A percentile compares a stretch with the other conserved stretches of the same genome.
Conservation (phyloP, 2,888 invertebrate genomes). For the Lasioglossum vierecki region DNA sequence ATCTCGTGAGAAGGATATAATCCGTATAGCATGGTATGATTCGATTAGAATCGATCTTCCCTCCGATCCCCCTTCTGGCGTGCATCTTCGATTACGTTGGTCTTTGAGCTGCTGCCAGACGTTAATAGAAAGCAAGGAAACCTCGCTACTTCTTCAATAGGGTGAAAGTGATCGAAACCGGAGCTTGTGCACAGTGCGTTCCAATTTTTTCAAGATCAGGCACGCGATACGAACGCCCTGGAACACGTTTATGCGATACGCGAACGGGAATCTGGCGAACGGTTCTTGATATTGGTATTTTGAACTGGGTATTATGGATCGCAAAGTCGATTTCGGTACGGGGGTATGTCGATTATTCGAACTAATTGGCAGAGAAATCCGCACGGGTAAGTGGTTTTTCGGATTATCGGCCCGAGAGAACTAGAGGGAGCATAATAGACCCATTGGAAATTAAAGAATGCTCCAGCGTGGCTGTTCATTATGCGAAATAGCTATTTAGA, state of each 20-base stretch:
- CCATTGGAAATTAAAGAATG: not conserved
- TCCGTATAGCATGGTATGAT: conserved; percentile 70
- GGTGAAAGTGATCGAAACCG: not conserved
- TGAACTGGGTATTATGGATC: not conserved
- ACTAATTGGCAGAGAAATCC: conserved; percentile 5
- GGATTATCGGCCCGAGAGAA: not conserved
- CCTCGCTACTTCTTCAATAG: conserved; percentile 20
- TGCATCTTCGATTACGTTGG: conserved; percentile 53
- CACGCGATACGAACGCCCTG: not conserved
- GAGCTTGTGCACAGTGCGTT: not conserved
- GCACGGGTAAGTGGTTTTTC: not conserved
- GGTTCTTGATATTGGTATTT: not conserved
- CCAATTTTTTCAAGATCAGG: not conserved
- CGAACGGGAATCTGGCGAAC: not conserved
- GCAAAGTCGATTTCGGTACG: not conserved
- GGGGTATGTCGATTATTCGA: not conserved
- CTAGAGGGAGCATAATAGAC: not conserved
- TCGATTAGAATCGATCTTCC: conserved; percentile 73
- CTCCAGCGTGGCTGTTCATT: not conserved
- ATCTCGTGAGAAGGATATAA: conserved; percentile 66
- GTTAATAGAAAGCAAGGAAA: conserved; percentile 40
- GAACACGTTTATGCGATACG: not conserved
- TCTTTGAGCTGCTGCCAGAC: conserved; percentile 52
- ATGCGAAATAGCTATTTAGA: too few relatives aligned
- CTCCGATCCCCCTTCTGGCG: not conserved